A percentile compares a stretch with the other conserved stretches of the same genome.
Conservation (phyloP, 2,113 vertebrate genomes). For the Archocentrus centrarchus region DNA sequence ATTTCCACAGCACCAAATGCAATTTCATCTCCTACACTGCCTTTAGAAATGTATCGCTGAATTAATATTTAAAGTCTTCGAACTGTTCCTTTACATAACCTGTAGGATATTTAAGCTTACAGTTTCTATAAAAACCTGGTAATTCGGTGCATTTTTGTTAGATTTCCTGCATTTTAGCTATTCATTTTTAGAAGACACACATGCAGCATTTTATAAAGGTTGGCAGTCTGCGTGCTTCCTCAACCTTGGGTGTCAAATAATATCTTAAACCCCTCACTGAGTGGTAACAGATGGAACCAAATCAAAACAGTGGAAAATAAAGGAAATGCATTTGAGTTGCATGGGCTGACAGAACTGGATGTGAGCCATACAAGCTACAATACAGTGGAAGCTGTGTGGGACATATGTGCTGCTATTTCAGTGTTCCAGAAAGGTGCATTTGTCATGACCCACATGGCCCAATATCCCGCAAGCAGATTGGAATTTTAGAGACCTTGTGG, state of each 20-base stretch:
- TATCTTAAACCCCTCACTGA: conserved; percentile 46
- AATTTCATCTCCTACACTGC: conserved; percentile 19
- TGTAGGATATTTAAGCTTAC: conserved; percentile 9
- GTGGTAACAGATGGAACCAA: conserved; percentile 71
- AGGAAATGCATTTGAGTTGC: conserved; percentile 52
- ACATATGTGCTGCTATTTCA: conserved; percentile 74
- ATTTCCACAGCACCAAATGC: background rate
- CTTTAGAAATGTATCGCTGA: conserved; percentile 44
- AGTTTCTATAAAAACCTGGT: conserved; percentile 14
- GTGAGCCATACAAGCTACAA: conserved; percentile 41
- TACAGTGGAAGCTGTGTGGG: conserved; percentile 33
- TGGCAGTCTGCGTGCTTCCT: conserved; percentile 9
- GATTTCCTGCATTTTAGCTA: conserved; percentile 2
- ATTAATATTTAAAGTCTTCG: conserved; percentile 36
- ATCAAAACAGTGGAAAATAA: conserved; percentile 60
- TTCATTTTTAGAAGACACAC: conserved; percentile 24
- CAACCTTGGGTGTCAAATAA: conserved; percentile 56
- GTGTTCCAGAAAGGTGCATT: conserved; percentile 43
- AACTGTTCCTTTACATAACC: background rate
- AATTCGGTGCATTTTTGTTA: conserved; percentile 12
- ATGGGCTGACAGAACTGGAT: conserved; percentile 39
- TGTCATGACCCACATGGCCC: conserved; percentile 59
- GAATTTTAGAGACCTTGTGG: conserved; percentile 22
- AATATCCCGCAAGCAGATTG: conserved; percentile 31
- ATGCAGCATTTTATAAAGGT: conserved; percentile 44